A percentile compares a stretch with the other conserved stretches of the same genome.
Evolutionary conservation across 1,140 invertebrate species (phyloP).

Genomic region (Centruroides vittatus): DNA sequence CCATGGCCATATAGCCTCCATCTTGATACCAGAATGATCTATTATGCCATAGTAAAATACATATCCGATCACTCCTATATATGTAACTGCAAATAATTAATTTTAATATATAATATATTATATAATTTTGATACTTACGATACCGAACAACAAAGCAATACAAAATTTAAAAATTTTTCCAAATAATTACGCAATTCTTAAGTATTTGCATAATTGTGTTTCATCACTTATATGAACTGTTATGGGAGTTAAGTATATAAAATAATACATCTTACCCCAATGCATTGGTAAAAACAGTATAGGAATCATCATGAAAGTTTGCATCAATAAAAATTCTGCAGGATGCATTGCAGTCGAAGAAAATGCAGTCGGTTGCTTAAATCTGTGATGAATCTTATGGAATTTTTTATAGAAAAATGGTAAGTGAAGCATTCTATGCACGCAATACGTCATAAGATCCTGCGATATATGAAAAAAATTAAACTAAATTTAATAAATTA

Average conservation of each 20-base stretch:
- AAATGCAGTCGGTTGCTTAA: constrained; percentile 57
- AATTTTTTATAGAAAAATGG: constrained; percentile 52
- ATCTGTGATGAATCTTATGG: constrained; percentile 57
- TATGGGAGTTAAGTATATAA: no score
- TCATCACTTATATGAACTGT: no score
- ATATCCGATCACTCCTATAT: constrained; percentile 41
- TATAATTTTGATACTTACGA: no score
- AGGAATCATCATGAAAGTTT: constrained; percentile 13
- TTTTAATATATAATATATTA: no score
- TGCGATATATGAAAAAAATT: constrained; percentile 23
- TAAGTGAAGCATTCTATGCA: constrained; percentile 49
- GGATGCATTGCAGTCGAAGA: constrained; percentile 59
- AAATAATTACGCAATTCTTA: no score
- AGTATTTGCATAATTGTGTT: no score
- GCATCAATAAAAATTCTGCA: constrained; percentile 30
- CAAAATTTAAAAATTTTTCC: no score
- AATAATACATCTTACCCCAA: constrained; percentile 12
- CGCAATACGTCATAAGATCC: constrained; percentile 51
- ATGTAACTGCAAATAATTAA: constrained; percentile 35
- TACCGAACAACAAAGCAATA: no score
- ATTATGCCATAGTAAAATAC: constrained; percentile 58
- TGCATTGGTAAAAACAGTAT: constrained; percentile 20
- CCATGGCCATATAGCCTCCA: constrained; percentile 58
- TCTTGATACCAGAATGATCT: constrained; percentile 57
- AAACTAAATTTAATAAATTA: no score